These are phyloP conservation scores for Geophilus truncorum DNA, from an alignment of 2,888 invertebrate species.

Conservation along the genomic window DNA sequence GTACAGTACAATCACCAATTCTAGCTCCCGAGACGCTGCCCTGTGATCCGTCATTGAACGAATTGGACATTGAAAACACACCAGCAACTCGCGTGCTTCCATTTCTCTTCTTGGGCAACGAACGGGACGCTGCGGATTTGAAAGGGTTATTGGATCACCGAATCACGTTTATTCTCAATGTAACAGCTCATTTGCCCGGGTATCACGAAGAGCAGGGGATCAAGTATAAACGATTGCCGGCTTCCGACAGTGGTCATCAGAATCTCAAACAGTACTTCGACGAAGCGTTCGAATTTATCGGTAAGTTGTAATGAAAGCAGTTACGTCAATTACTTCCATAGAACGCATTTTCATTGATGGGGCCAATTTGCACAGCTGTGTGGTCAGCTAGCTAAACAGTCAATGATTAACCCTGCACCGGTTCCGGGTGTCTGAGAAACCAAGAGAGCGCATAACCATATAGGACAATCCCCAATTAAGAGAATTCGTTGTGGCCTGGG, in stretches of 20 bases:
- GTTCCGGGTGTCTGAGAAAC: background rate
- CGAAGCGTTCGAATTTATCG: constrained; percentile 78
- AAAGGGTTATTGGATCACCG: constrained; percentile 61
- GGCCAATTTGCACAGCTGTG: background rate
- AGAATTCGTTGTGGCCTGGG: too few species aligned
- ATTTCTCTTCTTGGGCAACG: constrained; percentile 75
- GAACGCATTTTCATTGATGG: background rate
- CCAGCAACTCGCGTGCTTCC: constrained; percentile 73
- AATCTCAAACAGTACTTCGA: constrained; percentile 84
- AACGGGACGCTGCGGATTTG: constrained; percentile 69
- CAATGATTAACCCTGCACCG: background rate
- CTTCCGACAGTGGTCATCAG: constrained; percentile 75
- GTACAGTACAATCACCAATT: background rate
- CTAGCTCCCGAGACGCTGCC: background rate
- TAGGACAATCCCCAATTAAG: background rate
- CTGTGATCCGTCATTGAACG: background rate
- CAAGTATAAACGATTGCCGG: constrained; percentile 71
- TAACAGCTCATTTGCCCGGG: constrained; percentile 69
- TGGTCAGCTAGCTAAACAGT: background rate
- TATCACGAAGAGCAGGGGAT: constrained; percentile 63
- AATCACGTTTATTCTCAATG: constrained; percentile 72
- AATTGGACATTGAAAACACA: constrained; percentile 59
- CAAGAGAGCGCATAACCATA: background rate
- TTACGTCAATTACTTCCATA: background rate
- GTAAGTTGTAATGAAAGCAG: constrained; percentile 50